phyloP scores from a whole-genome alignment of 2,888 invertebrate species.

The Elaeidobius kamerunicus region DNA sequence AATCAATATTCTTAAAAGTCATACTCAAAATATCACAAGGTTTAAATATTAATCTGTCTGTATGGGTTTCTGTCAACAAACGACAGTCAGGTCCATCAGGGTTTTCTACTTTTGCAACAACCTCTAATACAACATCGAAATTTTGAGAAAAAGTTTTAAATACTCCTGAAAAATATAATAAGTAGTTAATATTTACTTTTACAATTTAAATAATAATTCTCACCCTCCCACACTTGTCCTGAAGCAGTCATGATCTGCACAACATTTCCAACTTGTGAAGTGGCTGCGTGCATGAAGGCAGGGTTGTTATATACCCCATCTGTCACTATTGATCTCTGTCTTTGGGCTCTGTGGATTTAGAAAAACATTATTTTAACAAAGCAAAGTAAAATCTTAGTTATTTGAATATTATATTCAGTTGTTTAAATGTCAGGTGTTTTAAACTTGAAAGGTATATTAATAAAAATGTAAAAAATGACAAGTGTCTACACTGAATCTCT shows the following conservation, averaged over 20 bases:
- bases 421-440: no score
- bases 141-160: constrained; percentile 85
- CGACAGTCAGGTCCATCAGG: constrained; percentile 53
- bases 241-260: constrained; percentile 81
- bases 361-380: background rate
- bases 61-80: constrained; percentile 66
- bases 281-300: constrained; percentile 86
- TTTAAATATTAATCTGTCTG: constrained; percentile 80
- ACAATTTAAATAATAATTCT: constrained; percentile 12
- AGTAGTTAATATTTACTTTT: background rate
- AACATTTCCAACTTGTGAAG: constrained; percentile 78
- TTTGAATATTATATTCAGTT: background rate
- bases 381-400: background rate
- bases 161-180: constrained; percentile 49
- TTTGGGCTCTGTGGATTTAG: constrained; percentile 57
- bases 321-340: constrained; percentile 65
- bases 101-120: constrained; percentile 78
- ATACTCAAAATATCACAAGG: constrained; percentile 81
- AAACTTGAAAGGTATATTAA: background rate
- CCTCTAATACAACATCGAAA: constrained; percentile 84
- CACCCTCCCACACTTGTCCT: constrained; percentile 81
- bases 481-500: background rate
- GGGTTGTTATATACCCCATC: constrained; percentile 90
- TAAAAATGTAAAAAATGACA: background rate
- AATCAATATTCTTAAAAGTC: constrained; percentile 78